These are phyloP conservation scores for Pogoniulus pusillus DNA, from an alignment of 2,797 vertebrate species.

Conservation along the genomic window DNA sequence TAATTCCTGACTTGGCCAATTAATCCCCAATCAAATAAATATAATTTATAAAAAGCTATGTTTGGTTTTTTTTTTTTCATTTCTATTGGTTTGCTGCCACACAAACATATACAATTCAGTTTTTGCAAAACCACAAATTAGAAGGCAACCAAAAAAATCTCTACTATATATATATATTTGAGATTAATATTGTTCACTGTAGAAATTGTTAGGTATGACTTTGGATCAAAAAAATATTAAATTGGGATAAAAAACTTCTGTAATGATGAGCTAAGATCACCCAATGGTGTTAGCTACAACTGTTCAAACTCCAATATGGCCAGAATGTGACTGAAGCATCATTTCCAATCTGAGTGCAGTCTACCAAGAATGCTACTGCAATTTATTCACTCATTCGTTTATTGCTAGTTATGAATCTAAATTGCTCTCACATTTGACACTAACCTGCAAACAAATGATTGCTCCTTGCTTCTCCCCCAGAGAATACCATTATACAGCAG, in stretches of 20 bases:
- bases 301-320: not conserved
- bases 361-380: not conserved
- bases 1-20: too few species aligned
- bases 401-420: not conserved
- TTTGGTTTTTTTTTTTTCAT: not conserved
- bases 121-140: not conserved
- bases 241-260: not conserved
- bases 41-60: not conserved
- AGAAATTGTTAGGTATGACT: not conserved
- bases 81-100: not conserved
- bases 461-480: not conserved
- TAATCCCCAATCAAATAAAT: too few species aligned
- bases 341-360: not conserved
- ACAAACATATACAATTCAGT: not conserved
- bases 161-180: not conserved
- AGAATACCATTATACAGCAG: not conserved
- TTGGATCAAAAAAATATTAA: not conserved
- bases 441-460: not conserved
- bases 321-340: not conserved
- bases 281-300: not conserved
- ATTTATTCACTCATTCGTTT: not conserved
- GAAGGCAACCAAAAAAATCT: not conserved
- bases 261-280: not conserved
- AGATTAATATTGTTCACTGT: not conserved
- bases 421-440: not conserved